Evolutionary conservation across 2,888 invertebrate genomes (phyloP), one percentile per base, ranked within the genome.

Genomic region (Thumatha senex): DNA sequence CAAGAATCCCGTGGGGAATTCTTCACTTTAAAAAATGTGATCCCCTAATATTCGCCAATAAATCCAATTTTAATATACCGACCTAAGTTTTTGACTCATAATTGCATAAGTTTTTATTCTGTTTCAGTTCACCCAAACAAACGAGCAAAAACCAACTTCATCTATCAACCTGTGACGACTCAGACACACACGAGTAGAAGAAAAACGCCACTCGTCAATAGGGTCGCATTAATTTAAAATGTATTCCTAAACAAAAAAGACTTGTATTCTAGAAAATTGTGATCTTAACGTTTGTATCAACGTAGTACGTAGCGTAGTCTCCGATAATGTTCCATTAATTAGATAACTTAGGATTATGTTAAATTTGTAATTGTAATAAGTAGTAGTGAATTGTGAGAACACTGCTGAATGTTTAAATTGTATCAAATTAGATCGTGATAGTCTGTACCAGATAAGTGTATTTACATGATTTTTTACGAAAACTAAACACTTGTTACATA

Each of bases 171-270:
- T 1, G 76, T 92, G 72, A 64, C 84, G 58, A 63, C 87, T n/a
- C 85, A 85, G 46, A 70, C 89, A 1, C 93, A 89, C 74, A 92
- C 93, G 8, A 93, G 92, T 78, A 86, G 94, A 63, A 90, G 94
- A 65, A 94, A 94, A 86, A 93, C 94, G 69, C 93, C 93, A 47
- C 89, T 94, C 64, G 93, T 94, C 51, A 94, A 94, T 80, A 61
- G 89, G 74, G 84, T 90, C 31, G 89, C 90, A 24, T 72, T 87
- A 58, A 87, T 87, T 52, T 87, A 81, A 80, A 58, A 47, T 42
- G 46, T 64, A 53, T 62, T 65, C 58, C 63, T 69, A 61, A 56
- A 58, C 52, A 60, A 61, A 36, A 54, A 63, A 67, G 68, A 69
- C 65, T 64, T 63, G 52, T 60, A 70, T 52, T 67, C 52, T 73